Evolutionary conservation across 1,140 invertebrate genomes (phyloP).

Genomic region (Pachyrhynchus sulphureomaculatus): DNA sequence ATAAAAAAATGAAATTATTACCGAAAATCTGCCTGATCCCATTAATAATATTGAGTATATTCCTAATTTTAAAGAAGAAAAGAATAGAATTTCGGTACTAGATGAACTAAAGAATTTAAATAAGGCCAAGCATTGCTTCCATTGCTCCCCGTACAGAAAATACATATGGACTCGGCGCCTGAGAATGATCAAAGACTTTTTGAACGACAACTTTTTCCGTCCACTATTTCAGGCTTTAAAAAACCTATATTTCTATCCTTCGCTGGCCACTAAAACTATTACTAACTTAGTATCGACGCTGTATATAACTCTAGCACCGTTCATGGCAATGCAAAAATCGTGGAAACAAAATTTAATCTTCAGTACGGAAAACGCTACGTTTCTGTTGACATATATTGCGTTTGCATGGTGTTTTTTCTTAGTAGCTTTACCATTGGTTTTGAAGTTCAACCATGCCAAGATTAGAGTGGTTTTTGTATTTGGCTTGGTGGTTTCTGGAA

Average conservation of each 20-base stretch:
- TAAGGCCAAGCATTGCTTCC: conserved; percentile 2
- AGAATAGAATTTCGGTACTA: conserved; percentile 11
- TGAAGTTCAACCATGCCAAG: conserved; percentile 29
- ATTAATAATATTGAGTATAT: conserved; percentile 33
- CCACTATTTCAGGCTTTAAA: conserved; percentile 27
- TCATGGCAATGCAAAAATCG: conserved; percentile 23
- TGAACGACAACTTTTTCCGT: conserved; percentile 31
- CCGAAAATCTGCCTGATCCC: conserved; percentile 13
- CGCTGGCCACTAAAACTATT: conserved; percentile 31
- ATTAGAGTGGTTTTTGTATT: conserved; percentile 30
- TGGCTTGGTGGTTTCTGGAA: conserved; percentile 34
- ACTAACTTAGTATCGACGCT: conserved; percentile 23
- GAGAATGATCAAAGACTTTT: conserved; percentile 25
- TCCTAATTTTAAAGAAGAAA: conserved; percentile 18
- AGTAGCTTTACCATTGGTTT: conserved; percentile 33
- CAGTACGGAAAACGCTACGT: conserved; percentile 31
- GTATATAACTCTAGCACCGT: conserved; percentile 30
- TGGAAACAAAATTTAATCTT: conserved; percentile 23
- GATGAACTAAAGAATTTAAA: conserved; percentile 27
- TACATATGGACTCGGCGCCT: conserved; percentile 34
- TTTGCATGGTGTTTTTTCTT: conserved; percentile 42
- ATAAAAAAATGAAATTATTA: conserved; percentile 6
- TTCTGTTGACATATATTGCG: conserved; percentile 38
- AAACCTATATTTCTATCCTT: conserved; percentile 37
- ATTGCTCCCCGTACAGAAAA: conserved; percentile 33